Conservation (phyloP, 2,797 vertebrate species). For the Pseudochaenichthys georgianus region DNA sequence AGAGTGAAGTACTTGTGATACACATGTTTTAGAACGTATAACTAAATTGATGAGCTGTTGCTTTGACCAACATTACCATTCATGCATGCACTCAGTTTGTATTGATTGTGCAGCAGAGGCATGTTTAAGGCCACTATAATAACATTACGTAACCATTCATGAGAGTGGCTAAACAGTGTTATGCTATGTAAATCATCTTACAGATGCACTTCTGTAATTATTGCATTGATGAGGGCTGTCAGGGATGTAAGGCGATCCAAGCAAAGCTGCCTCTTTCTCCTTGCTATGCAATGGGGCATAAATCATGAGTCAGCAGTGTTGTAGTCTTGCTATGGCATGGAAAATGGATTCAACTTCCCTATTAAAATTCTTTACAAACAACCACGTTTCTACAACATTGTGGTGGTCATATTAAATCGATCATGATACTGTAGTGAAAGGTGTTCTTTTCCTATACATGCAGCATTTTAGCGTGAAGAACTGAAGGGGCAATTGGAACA, state of each 20-base stretch:
- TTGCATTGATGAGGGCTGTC: conserved; percentile 57
- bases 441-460: conserved; percentile 44
- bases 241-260: conserved; percentile 61
- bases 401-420: conserved; percentile 63
- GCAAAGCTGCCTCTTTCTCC: conserved; percentile 51
- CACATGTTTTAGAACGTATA: conserved; percentile 24
- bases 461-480: conserved; percentile 70
- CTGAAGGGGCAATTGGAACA: conserved; percentile 79
- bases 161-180: conserved; percentile 61
- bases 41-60: conserved; percentile 25
- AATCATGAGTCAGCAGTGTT: conserved; percentile 81
- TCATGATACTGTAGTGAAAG: conserved; percentile 49
- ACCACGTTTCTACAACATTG: conserved; percentile 37
- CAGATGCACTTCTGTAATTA: conserved; percentile 70
- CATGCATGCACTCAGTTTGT: conserved; percentile 28
- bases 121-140: conserved; percentile 34
- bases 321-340: conserved; percentile 38
- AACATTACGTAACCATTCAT: conserved; percentile 63
- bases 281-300: conserved; percentile 53
- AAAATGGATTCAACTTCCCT: conserved; percentile 45
- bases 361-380: conserved; percentile 61
- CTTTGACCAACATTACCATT: conserved; percentile 18
- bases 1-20: conserved; percentile 7
- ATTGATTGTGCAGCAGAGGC: conserved; percentile 28
- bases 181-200: conserved; percentile 64